Evolutionary conservation across 2,888 invertebrate genomes (phyloP).

Genomic region (Scaptomyza cyrtandrae): DNA sequence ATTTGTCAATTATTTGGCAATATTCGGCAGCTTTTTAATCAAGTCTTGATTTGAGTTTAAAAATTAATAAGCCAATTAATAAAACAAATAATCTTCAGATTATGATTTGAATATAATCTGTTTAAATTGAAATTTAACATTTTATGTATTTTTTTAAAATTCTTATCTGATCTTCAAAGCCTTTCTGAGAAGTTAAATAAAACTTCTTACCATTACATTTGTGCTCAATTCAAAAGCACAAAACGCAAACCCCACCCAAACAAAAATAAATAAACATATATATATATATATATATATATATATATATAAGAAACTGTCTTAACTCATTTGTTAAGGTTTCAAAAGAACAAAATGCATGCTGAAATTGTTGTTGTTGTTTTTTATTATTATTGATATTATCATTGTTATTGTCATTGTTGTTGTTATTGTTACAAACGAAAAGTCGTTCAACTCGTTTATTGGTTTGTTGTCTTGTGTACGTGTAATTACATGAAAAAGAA

Average conservation of each 20-base stretch:
- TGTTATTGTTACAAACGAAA: constrained; percentile 44
- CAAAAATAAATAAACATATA: too few species aligned
- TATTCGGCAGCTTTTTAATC: constrained; percentile 23
- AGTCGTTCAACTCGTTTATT: constrained; percentile 73
- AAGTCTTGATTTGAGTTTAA: constrained; percentile 1
- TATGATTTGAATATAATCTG: not conserved
- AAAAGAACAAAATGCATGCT: constrained; percentile 46
- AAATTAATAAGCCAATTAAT: constrained; percentile 17
- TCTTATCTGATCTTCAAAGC: not conserved
- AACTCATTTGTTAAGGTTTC: constrained; percentile 45
- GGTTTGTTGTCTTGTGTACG: constrained; percentile 29
- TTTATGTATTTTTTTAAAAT: not conserved
- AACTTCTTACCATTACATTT: constrained; percentile 12
- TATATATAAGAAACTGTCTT: constrained; percentile 18
- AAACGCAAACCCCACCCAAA: constrained; percentile 33
- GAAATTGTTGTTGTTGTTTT: constrained; percentile 30
- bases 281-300: too few species aligned
- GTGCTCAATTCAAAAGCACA: constrained; percentile 4
- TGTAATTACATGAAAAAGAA: constrained; percentile 53
- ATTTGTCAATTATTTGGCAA: constrained; percentile 16
- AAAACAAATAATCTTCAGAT: constrained; percentile 1
- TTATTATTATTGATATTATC: not conserved
- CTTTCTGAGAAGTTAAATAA: not conserved
- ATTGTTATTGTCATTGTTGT: constrained; percentile 22
- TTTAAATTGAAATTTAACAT: too few species aligned